Base-by-base conservation (phyloP, 1,140 invertebrate species). In the Dinothrombium tinctorium region DNA sequence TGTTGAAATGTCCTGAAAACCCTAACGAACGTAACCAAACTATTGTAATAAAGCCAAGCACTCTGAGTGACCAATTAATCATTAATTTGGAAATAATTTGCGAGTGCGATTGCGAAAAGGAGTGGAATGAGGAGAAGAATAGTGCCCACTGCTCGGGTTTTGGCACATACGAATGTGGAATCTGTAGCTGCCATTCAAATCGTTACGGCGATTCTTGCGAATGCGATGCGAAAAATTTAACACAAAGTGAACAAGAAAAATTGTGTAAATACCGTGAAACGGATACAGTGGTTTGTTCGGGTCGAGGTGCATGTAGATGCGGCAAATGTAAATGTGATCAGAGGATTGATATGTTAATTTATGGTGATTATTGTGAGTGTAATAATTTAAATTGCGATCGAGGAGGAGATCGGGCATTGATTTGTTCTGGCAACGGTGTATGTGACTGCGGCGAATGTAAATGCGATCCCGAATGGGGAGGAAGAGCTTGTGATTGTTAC, bases 361-460 rank as follows among this genome's bases (percentile, higher is more conserved):
- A 67, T 1, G 87, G 87, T 3, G 62, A 68, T 44, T 89, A 66
- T 58, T 95, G 89, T 56, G 75, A 94, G 57, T 94, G 87, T 60
- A 81, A 92, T 56, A 84, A 94, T 62, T 92, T 83, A 7, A 79
- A 76, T n/a, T 94, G 87, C 55, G 78, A 84, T 54, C 70, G 77
- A 49, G n/a, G 26, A 4, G 26, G 26, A 15, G 37, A 24, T 3
- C 6, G n/a, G 26, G n/a, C n/a, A n/a, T n/a, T n/a, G n/a, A n/a
- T n/a, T n/a, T n/a, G n/a, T n/a, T n/a, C n/a, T n/a, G n/a, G n/a
- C n/a, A 7, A 28, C n/a, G 26, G 26, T n/a, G 7, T 8, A 8
- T 90, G 80, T 44, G 50, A 59, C 7, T 69, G 66, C 54, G 65
- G 67, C 17, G 51, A 47, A 12, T 69, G 66, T 50, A 49, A 53